Base-by-base conservation (phyloP, 2,113 vertebrate genomes). In the Ctenomys sociabilis region DNA sequence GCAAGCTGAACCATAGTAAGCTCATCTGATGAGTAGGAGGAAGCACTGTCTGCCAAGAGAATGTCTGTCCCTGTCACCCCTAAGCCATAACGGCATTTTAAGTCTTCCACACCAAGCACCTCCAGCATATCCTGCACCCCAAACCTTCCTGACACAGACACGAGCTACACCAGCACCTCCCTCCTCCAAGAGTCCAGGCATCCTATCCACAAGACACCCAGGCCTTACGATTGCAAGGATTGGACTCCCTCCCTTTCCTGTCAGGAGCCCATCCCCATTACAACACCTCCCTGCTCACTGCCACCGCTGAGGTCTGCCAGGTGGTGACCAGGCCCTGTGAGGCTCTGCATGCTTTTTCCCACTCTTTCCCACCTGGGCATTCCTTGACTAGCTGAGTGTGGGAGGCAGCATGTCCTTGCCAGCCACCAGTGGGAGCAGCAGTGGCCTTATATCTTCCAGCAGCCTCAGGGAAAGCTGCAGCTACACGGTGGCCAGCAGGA, bases 1-100 rank as follows among this genome's bases (percentile, higher is more conserved):
- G 99, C 99, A 73, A 99, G 99, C 97, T 97, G 99, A 97, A 99
- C 99, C n/a, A 98, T 99, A 70, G 99, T 99, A 98, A 99, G 99
- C 98, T 99, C 99, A 3, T 99, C 99, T 0, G 99, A 99, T 14
- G 99, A 99, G 0, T 99, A 99, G 0, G 97, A 98, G 30, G 99
- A 99, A 30, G 99, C 99, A 37, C 99, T 99, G 0, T 98, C 99
- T 5, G 97, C 98, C 57, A 99, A 99, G 98, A 99, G 99, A 97
- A 98, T 99, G 99, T 86, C 99, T 99, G 83, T 99, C 99, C 9
- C 97, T 99, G 17, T 99, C 99, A 0, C 99, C 99, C 0, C 98
- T 99, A 7, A 98, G 98, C 96, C 99, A 98, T 96, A 99, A 99
- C 96, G 99, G 98, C 97, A 98, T 99, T 98, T 97, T 99, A 96